Conservation (phyloP, 2,797 vertebrate genomes). For the Phylloscopus collybita region DNA sequence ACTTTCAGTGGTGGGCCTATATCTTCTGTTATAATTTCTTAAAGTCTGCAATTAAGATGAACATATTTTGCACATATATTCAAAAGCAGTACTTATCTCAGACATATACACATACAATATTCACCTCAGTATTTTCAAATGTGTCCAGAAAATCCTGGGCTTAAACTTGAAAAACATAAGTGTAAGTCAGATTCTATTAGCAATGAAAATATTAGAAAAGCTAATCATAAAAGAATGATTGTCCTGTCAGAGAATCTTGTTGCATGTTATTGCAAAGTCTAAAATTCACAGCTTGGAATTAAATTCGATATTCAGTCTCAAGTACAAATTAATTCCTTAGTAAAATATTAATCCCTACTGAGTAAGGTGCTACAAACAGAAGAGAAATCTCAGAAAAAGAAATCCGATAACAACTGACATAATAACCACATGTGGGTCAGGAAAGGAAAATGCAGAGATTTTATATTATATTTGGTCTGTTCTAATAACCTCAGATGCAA, state of each 20-base stretch:
- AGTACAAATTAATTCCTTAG: not conserved
- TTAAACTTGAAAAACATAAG: not conserved
- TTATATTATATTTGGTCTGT: not conserved
- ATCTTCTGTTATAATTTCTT: not conserved
- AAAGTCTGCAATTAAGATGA: not conserved
- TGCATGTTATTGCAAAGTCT: not conserved
- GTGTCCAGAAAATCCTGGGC: not conserved
- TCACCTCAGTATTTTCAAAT: not conserved
- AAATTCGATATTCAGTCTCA: not conserved
- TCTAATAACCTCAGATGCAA: not conserved
- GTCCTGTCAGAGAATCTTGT: not conserved
- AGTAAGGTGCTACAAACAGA: not conserved
- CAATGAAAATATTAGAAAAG: not conserved
- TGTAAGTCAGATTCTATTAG: not conserved
- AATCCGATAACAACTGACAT: not conserved
- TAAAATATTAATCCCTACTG: not conserved
- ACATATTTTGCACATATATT: not conserved
- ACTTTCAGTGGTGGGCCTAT: not conserved
- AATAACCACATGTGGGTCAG: constrained; percentile 5
- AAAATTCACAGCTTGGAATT: not conserved
- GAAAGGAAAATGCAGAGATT: not conserved
- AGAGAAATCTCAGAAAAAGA: not conserved
- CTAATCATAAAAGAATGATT: not conserved
- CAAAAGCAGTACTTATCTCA: not conserved
- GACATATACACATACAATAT: not conserved